Conservation (phyloP, 2,797 vertebrate genomes). For the Protosalanx chinensis region DNA sequence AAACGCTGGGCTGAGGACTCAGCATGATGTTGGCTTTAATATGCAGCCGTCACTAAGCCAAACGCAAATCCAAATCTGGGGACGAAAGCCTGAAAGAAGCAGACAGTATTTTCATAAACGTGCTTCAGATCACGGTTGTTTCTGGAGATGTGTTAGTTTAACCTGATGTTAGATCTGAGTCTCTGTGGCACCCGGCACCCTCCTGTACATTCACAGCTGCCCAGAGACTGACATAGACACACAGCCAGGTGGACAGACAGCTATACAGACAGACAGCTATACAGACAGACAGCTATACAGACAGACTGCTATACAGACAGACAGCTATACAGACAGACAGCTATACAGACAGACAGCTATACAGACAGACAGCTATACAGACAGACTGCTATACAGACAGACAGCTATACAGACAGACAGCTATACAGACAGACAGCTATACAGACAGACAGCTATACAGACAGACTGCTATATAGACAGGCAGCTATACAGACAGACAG, state of each 20-base stretch:
- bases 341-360: too few relatives aligned
- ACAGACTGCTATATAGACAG: not conserved
- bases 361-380: too few relatives aligned
- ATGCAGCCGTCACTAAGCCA: conserved; percentile 58
- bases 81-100: conserved; percentile 48
- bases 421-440: too few relatives aligned
- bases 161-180: conserved; percentile 66
- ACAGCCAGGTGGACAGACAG: too few relatives aligned
- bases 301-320: too few relatives aligned
- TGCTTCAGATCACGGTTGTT: conserved; percentile 57
- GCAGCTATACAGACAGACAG: not conserved
- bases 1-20: conserved; percentile 43
- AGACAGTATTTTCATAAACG: conserved; percentile 37
- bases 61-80: conserved; percentile 41
- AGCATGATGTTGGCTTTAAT: conserved; percentile 26
- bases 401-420: too few relatives aligned
- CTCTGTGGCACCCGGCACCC: conserved; percentile 13
- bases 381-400: too few relatives aligned
- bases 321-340: too few relatives aligned
- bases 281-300: too few relatives aligned
- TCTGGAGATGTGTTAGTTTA: conserved; percentile 58
- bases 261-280: not conserved
- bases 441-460: too few relatives aligned
- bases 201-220: conserved; percentile 31
- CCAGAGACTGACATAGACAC: not conserved